Percentiles rank a stretch among this genome's conserved stretches.
Evolutionary conservation across 2,113 vertebrate genomes (phyloP).

Genomic region (Craseonycteris thonglongyai): DNA sequence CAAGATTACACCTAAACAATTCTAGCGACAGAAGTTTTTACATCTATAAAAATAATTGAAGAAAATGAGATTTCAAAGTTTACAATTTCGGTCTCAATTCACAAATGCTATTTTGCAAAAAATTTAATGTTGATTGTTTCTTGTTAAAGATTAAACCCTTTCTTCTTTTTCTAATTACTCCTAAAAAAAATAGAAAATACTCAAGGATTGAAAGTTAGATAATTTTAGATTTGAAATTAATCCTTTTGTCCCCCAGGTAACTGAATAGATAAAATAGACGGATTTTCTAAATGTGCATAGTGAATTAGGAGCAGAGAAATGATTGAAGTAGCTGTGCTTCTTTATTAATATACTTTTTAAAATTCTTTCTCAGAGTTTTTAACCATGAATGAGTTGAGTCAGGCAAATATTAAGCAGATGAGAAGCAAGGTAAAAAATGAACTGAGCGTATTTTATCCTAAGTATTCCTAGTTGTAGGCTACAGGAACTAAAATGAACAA

Average conservation of each 20-base stretch:
- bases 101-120: not conserved
- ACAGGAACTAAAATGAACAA: not conserved
- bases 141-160: not conserved
- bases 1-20: not conserved
- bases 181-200: not conserved
- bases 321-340: not conserved
- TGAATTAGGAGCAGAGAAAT: not conserved
- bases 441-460: not conserved
- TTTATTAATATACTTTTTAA: not conserved
- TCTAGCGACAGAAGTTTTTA: not conserved
- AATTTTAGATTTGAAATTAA: not conserved
- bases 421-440: not conserved
- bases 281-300: conserved; percentile 4
- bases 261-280: not conserved
- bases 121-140: not conserved
- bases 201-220: not conserved
- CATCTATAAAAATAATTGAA: not conserved
- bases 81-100: not conserved
- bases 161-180: not conserved
- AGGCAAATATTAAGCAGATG: not conserved
- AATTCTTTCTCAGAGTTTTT: not conserved
- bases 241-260: not conserved
- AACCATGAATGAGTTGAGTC: not conserved
- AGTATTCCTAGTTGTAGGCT: not conserved
- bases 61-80: not conserved